A percentile compares a stretch with the other conserved stretches of the same genome.
These are phyloP conservation scores for Agrochola lota DNA, from an alignment of 2,888 invertebrate species.

Conservation along the genomic window DNA sequence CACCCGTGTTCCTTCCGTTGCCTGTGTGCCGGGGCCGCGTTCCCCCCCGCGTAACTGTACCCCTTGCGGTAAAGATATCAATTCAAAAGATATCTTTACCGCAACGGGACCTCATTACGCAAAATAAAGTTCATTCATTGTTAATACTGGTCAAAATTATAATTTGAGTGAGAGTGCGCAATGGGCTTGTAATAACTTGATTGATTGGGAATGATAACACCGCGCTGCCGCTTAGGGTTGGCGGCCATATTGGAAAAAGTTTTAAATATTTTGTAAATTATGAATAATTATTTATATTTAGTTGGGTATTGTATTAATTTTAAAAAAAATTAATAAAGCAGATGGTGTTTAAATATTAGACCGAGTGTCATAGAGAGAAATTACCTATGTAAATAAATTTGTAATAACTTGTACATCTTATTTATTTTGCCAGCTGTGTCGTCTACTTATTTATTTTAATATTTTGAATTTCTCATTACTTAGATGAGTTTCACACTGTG, in stretches of 20 bases:
- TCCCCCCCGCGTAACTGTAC: too few species aligned
- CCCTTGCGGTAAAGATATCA: too few species aligned
- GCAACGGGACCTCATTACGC: constrained; percentile 57
- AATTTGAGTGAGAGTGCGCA: constrained; percentile 66
- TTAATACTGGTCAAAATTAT: constrained; percentile 61
- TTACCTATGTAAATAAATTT: not conserved
- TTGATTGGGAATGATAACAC: constrained; percentile 70
- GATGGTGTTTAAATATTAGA: constrained; percentile 22
- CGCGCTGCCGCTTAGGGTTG: constrained; percentile 53
- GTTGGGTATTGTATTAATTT: constrained; percentile 8
- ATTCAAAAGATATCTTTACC: constrained; percentile 33
- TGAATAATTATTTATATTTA: not conserved
- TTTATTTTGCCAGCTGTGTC: not conserved
- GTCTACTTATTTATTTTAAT: not conserved
- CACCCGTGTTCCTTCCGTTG: too few species aligned
- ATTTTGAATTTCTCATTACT: not conserved
- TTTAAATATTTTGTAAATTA: not conserved
- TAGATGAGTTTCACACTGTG: not conserved
- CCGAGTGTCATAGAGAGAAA: constrained; percentile 6
- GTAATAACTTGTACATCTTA: not conserved
- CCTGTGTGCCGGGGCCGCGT: too few species aligned
- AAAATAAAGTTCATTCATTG: constrained; percentile 59
- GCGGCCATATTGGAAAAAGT: not conserved
- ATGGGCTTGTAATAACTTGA: constrained; percentile 65
- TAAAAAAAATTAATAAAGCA: constrained; percentile 14